A percentile compares a stretch with the other conserved stretches of the same genome.
phyloP scores from a whole-genome alignment of 2,888 invertebrate genomes.

The Salpingus planirostris region DNA sequence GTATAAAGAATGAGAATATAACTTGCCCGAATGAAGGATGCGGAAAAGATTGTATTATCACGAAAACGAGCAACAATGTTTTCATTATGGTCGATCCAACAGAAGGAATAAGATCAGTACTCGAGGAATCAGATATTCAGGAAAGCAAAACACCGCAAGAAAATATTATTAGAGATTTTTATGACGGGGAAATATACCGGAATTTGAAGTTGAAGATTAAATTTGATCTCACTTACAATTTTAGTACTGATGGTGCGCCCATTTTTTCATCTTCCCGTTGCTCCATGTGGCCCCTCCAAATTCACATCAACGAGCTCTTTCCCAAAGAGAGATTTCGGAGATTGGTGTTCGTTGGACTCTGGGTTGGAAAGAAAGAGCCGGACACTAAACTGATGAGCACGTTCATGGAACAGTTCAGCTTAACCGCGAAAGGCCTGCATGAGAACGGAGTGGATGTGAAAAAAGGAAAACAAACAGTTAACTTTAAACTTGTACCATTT shows the following conservation, averaged over 20 bases:
- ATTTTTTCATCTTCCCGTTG: not conserved
- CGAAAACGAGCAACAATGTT: no score
- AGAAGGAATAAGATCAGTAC: not conserved
- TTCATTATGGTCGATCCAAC: not conserved
- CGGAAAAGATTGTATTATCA: no score
- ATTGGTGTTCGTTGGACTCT: not conserved
- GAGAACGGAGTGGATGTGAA: not conserved
- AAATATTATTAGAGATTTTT: no score
- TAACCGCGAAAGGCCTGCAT: not conserved
- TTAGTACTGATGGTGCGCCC: not conserved
- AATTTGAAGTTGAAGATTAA: no score
- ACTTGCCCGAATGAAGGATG: not conserved
- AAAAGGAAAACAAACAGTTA: not conserved
- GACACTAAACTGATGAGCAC: not conserved
- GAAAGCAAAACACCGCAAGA: not conserved
- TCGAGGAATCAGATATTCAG: not conserved
- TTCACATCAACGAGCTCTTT: not conserved
- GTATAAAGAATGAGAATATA: not conserved
- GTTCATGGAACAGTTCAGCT: not conserved
- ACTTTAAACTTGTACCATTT: not conserved
- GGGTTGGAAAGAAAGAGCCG: not conserved
- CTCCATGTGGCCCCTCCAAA: not conserved
- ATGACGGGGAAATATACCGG: no score
- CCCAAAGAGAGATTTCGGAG: not conserved
- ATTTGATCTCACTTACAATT: not conserved